Evolutionary conservation across 2,797 vertebrate genomes (phyloP), one percentile per base, ranked within the genome.

Genomic region (Coluber constrictor): DNA sequence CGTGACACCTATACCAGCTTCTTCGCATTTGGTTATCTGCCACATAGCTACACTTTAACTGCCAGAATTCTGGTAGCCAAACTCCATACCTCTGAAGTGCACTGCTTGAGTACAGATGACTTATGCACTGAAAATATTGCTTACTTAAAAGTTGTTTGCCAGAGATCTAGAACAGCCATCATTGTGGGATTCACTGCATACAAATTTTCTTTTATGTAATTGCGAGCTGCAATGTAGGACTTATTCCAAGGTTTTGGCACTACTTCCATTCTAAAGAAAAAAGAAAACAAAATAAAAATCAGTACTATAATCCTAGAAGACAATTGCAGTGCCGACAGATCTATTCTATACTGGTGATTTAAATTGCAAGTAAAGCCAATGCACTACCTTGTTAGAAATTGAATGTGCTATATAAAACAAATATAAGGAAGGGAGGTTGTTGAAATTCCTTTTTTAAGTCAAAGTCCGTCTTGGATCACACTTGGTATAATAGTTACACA

Each of bases 161-260:
- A 99, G 70, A 98, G 96, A 47, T 97, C 93, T 59, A 97, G 93
- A 94, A 99, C 95, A 54, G 98, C 97, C 90, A 97, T 94, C 98
- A 99, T 98, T 1, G 96, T 97, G 87, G 98, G 98, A 96, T 98
- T 99, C 94, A 98, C 70, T 4, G 97, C 94, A 54, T 99, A 97
- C 92, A 99, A 97, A 61, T 98, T 97, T n/a, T 97, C 95, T 74
- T 92, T 97, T 86, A 99, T 97, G 51, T 94, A 97, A 92, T 94
- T 97, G 23, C 86, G 90, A 0, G 98, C 97, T 74, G 96, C 92
- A 23, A 98, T 43, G 95, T 98, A 99, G 8, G 98, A 97, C 92
- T 96, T 97, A 37, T 98, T 98, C 99, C 98, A 99, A 20, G 98
- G 98, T 95, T 99, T 99, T 94, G 98, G 98, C 92, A 98, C 94